These are phyloP conservation scores for Drosophila mojavensis DNA, from an alignment of 1,140 invertebrate genomes.

Conservation along the genomic window DNA sequence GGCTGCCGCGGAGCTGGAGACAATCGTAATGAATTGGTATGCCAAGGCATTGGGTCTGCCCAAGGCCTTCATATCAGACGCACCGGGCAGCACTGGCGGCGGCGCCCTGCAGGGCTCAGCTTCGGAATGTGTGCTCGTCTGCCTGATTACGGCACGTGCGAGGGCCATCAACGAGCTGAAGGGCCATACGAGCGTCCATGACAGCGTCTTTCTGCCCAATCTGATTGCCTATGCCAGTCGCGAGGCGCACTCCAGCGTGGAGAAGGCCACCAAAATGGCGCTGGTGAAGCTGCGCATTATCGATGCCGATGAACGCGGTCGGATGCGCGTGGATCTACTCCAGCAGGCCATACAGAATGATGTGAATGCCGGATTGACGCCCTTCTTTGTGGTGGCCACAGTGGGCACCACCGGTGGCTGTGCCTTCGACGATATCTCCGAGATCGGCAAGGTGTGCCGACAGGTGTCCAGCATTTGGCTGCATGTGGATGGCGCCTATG, in stretches of 20 bases:
- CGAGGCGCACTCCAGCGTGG: conserved; percentile 96
- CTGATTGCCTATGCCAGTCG: conserved; percentile 93
- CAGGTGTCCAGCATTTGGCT: conserved; percentile 88
- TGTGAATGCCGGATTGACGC: conserved; percentile 90
- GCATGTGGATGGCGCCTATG: conserved; percentile 93
- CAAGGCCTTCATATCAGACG: conserved; percentile 85
- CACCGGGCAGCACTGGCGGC: conserved; percentile 87
- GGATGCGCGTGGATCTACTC: conserved; percentile 90
- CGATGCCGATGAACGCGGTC: conserved; percentile 93
- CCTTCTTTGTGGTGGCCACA: conserved; percentile 93
- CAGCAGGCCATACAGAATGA: conserved; percentile 90
- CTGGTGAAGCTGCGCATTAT: conserved; percentile 94
- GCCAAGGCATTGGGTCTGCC: conserved; percentile 86
- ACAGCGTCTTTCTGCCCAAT: conserved; percentile 91
- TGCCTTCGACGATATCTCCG: conserved; percentile 92
- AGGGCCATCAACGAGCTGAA: conserved; percentile 89
- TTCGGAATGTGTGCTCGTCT: conserved; percentile 94
- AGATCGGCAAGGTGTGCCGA: conserved; percentile 92
- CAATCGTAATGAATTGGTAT: conserved; percentile 89
- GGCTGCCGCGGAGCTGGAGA: conserved; percentile 93
- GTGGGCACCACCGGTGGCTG: conserved; percentile 93
- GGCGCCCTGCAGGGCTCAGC: conserved; percentile 93
- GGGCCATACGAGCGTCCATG: conserved; percentile 83
- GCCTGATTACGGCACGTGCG: conserved; percentile 91
- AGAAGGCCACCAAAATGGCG: conserved; percentile 97